phyloP scores from a whole-genome alignment of 1,140 invertebrate genomes.

The Schmidtea mediterranea region DNA sequence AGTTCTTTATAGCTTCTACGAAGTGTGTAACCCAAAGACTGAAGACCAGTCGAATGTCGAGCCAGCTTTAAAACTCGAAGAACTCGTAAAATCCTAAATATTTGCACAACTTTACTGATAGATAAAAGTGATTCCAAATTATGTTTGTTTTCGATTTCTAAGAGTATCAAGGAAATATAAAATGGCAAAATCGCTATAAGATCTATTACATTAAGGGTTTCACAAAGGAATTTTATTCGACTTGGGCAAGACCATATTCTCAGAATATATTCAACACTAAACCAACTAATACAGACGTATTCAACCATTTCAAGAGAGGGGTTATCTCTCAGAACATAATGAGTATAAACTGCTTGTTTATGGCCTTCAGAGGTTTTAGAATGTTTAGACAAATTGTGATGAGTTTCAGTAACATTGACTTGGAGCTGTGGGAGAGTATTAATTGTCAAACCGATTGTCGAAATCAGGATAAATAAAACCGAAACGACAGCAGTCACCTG shows the following conservation, averaged over 20 bases:
- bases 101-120: slow-evolving; percentile 11
- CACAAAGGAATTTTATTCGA: slow-evolving; percentile 10
- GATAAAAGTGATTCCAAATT: slow-evolving; percentile 10
- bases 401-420: slow-evolving; percentile 14
- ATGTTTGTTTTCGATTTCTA: slow-evolving; percentile 11
- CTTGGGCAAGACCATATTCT: slow-evolving; percentile 14
- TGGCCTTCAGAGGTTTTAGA: too few species aligned
- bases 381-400: neutral
- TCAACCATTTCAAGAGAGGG: neutral
- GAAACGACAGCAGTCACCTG: slow-evolving; percentile 96
- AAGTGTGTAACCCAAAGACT: slow-evolving; percentile 9
- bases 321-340: neutral
- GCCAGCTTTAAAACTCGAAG: slow-evolving; percentile 9
- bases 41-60: slow-evolving; percentile 9
- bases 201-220: slow-evolving; percentile 14
- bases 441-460: slow-evolving; percentile 81
- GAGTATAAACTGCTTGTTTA: too few species aligned
- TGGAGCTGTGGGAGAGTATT: slow-evolving; percentile 86
- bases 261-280: slow-evolving; percentile 12
- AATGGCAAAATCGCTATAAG: slow-evolving; percentile 14
- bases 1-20: slow-evolving; percentile 8
- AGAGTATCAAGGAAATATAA: slow-evolving; percentile 13
- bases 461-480: slow-evolving; percentile 94
- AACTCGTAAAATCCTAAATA: slow-evolving; percentile 9
- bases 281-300: slow-evolving; percentile 11